Base-by-base conservation (phyloP, 1,140 invertebrate species). In the Andricus grossulariae region DNA sequence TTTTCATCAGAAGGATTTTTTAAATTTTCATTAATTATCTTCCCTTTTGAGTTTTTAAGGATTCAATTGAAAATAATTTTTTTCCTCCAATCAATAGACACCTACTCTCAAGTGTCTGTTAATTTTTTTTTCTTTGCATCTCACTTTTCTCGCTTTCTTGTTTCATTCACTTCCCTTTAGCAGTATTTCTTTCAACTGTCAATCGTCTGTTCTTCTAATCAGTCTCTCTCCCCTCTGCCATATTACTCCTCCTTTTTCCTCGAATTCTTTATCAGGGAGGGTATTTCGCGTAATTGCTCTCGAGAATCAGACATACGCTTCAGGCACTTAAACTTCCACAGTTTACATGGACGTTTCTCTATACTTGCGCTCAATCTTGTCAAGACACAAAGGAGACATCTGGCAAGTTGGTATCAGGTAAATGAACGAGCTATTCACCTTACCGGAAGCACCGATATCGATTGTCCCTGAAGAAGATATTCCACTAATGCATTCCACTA, bases 211-310 rank as follows among this genome's bases (percentile, higher is more conserved):
- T 45, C 39, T 11, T 45, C 6, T 45, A 45, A 45, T 45, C 39
- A 66, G 16, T 66, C 15, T 66, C 18, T n/a, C 32, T 25, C 49
- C 16, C 51, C 72, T 73, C 19, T 54, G 10, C 18, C 19, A 39
- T 50, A 0, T 32, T 55, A 6, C 55, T 32, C 25, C 4, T 3
- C 5, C 25, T 50, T 73, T 52, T 32, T 73, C 50, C 10, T 45
- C 39, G 39, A 10, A 39, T 19, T 19, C 51, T n/a, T 32, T 50
- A 25, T 54, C 39, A 25, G 21, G 7, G 39, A 45, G 11, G 51
- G 39, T 57, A 50, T 18, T 73, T 39, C 32, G 52, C 51, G 45
- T 73, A 73, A 73, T 73, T 73, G 72, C 72, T 54, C 45, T 72
- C 71, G 49, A 51, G 52, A 18, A 19, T 49, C n/a, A 72, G 72